Conservation (phyloP, 2,888 invertebrate species). For the Idaea biselata region DNA sequence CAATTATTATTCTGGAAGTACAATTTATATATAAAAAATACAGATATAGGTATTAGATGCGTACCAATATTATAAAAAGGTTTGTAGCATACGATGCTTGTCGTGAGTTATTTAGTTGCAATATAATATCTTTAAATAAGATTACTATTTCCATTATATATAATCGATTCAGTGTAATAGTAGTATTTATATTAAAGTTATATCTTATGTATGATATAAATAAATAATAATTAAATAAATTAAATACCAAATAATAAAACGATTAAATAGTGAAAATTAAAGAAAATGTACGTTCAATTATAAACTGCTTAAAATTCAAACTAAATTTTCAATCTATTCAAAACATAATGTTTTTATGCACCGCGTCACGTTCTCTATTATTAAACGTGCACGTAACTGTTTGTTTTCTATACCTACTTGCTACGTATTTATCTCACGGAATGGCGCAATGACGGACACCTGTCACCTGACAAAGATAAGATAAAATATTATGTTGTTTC, state of each 20-base stretch:
- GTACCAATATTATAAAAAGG: neutral
- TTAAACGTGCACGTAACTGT: neutral
- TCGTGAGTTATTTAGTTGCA: neutral
- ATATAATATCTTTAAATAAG: neutral
- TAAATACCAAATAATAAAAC: too few relatives aligned
- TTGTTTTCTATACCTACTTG: neutral
- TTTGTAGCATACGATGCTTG: neutral
- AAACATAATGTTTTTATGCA: neutral
- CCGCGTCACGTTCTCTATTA: neutral
- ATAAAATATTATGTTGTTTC: neutral
- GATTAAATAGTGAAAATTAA: too few relatives aligned
- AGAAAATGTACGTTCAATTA: too few relatives aligned
- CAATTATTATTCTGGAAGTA: conserved; percentile 7
- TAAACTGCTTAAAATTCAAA: too few relatives aligned
- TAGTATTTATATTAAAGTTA: too few relatives aligned
- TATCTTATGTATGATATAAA: too few relatives aligned
- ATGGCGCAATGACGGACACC: neutral
- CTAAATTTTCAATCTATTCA: too few relatives aligned
- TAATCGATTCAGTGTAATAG: too few relatives aligned
- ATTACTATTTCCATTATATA: too few relatives aligned
- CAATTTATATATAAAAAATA: conserved; percentile 10
- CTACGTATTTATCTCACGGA: neutral
- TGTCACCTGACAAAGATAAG: neutral
- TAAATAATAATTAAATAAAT: too few relatives aligned
- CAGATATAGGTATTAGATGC: neutral